These are phyloP conservation scores for Jacana jacana DNA, from an alignment of 2,113 vertebrate genomes.

Conservation along the genomic window DNA sequence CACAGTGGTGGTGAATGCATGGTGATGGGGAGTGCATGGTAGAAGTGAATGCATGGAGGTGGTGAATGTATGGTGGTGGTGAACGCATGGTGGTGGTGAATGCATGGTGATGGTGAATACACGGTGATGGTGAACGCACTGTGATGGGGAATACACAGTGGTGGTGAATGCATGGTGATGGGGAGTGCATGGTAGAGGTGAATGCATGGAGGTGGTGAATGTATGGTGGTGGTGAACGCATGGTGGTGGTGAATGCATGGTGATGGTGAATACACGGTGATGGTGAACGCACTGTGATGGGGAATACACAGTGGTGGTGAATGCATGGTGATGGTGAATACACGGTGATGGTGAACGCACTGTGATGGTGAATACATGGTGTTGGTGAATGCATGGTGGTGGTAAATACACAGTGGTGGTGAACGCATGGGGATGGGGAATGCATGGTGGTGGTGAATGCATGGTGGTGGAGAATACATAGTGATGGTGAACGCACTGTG, in stretches of 20 bases:
- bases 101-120: no score
- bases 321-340: neutral
- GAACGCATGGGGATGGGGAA: neutral
- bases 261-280: neutral
- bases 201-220: neutral
- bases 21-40: neutral
- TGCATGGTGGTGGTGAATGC: no score
- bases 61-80: no score
- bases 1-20: fast-evolving
- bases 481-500: no score
- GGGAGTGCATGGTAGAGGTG: neutral
- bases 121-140: neutral
- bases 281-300: neutral
- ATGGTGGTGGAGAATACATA: no score
- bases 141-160: fast-evolving
- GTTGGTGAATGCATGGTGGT: no score
- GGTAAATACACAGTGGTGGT: no score
- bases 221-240: neutral
- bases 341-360: no score
- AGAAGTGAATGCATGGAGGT: neutral
- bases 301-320: neutral
- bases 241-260: neutral
- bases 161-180: neutral
- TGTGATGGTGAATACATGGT: neutral
- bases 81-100: no score